Evolutionary conservation across 92 coral and sea anemone species (phyloP), one percentile per base, ranked within the genome.

Genomic region (Epizoanthus scotinus): DNA sequence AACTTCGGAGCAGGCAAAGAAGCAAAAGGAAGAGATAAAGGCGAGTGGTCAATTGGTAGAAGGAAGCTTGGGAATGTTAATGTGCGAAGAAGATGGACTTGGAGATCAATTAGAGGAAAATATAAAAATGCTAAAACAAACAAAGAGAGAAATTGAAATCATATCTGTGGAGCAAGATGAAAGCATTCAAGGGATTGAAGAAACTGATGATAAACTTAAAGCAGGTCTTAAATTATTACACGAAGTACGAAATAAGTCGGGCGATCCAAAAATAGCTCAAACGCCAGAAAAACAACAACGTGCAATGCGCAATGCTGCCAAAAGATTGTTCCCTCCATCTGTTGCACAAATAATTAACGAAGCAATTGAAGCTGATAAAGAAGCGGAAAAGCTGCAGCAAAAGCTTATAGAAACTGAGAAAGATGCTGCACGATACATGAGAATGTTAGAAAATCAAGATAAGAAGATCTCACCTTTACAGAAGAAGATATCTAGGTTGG

Each of bases 361-460:
- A 40, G 67, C 79, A 6, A n/a, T 28, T 2, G 55, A 56, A 42
- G 24, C 71, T 2, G 89, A 87, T 12, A 49, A 59, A 28, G 52
- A 83, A 24, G 80, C 71, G 3, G 34, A 26, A 26, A 59, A 82
- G 40, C 55, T 80, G 2, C 83, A 81, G 0, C 85, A 78, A 14
- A 54, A 62, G 34, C 54, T 85, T 10, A 58, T 78, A 80, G 81
- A 67, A 44, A 65, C 79, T 8, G 75, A 73, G 56, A 81, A 75
- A 22, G 89, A 90, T 3, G 68, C 80, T 69, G 88, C 71, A 10
- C 66, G 88, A 34, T 82, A 63, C 57, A 44, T 63, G 10, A 78
- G 91, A 73, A 85, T 92, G 89, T 49, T 86, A 28, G 81, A 87
- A 70, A 85, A 78, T 53, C 89, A 83, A 50, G 73, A 65, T 26